Percentiles rank a stretch among this genome's conserved stretches.
phyloP scores from a whole-genome alignment of 1,140 invertebrate species.

The Cyrtorhinus lividipennis region DNA sequence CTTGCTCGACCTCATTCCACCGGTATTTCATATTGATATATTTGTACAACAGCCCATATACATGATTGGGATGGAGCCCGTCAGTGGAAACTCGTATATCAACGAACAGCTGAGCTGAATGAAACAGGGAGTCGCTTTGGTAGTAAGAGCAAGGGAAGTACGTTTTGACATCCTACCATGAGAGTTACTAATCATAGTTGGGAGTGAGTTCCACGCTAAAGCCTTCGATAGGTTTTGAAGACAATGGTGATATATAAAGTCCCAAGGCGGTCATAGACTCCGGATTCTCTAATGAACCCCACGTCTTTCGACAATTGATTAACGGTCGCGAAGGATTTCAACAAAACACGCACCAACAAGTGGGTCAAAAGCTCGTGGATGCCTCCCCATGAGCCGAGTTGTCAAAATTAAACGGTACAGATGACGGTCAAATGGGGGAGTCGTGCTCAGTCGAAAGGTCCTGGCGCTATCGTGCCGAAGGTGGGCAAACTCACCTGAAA shows the following conservation, averaged over 20 bases:
- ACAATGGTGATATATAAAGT: neutral
- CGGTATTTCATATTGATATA: too few relatives aligned
- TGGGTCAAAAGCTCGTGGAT: neutral
- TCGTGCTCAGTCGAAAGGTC: constrained; percentile 6
- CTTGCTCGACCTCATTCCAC: too few relatives aligned
- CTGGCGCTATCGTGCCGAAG: neutral
- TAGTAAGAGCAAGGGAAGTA: neutral
- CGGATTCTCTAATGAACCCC: neutral
- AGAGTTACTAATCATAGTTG: neutral
- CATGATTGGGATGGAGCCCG: too few relatives aligned
- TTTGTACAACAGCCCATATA: too few relatives aligned
- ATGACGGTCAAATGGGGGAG: constrained; percentile 14
- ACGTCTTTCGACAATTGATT: neutral
- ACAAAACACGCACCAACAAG: neutral
- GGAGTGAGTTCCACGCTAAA: neutral
- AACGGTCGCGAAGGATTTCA: neutral
- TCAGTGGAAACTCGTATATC: too few relatives aligned
- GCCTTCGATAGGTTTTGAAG: neutral
- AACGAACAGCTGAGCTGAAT: too few relatives aligned
- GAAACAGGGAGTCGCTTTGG: too few relatives aligned
- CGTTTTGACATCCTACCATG: neutral
- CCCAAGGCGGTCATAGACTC: neutral
- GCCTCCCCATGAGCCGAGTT: neutral
- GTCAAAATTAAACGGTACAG: constrained; percentile 11
- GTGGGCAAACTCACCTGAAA: neutral